A percentile compares a stretch with the other conserved stretches of the same genome.
These are phyloP conservation scores for Brachionus paranguensis DNA, from an alignment of 1,140 invertebrate species.

Conservation along the genomic window DNA sequence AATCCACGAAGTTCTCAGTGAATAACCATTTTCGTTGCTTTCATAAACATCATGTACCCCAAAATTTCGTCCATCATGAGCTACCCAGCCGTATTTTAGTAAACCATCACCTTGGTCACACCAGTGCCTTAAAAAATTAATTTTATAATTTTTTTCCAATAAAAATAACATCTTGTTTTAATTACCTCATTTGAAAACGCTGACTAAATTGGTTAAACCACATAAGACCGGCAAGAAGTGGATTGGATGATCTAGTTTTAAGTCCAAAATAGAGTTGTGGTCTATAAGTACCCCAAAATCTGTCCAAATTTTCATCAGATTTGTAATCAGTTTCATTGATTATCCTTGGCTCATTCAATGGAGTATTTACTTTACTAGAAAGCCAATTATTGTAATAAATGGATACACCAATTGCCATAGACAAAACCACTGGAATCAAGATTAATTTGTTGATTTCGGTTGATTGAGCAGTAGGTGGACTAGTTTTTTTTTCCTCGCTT, in stretches of 20 bases:
- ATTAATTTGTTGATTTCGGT: not conserved
- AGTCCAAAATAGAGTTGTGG: slow-evolving; percentile 73
- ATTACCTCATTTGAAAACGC: slow-evolving; percentile 29
- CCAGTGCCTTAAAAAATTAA: slow-evolving; percentile 68
- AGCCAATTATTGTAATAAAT: slow-evolving; percentile 33
- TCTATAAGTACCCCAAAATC: slow-evolving; percentile 86
- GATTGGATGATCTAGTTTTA: slow-evolving; percentile 77
- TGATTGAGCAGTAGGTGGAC: not conserved
- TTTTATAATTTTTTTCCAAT: not conserved
- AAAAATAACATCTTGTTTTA: slow-evolving; percentile 26
- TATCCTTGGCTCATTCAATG: slow-evolving; percentile 29
- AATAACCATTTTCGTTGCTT: slow-evolving; percentile 59
- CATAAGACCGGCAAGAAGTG: slow-evolving; percentile 67
- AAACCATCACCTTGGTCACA: slow-evolving; percentile 82
- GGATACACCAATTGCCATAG: not conserved
- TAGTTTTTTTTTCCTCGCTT: not conserved
- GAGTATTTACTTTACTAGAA: not conserved
- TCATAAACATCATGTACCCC: slow-evolving; percentile 84
- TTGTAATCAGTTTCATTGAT: not conserved
- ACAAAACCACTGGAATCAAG: not conserved
- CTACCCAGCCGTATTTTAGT: slow-evolving; percentile 73
- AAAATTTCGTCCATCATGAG: slow-evolving; percentile 85
- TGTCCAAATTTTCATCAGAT: slow-evolving; percentile 61
- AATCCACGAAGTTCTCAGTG: slow-evolving; percentile 72
- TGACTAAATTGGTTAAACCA: slow-evolving; percentile 71